Evolutionary conservation across 1,140 invertebrate species (phyloP), one percentile per base, ranked within the genome.

Genomic region (Drosophila rufa): DNA sequence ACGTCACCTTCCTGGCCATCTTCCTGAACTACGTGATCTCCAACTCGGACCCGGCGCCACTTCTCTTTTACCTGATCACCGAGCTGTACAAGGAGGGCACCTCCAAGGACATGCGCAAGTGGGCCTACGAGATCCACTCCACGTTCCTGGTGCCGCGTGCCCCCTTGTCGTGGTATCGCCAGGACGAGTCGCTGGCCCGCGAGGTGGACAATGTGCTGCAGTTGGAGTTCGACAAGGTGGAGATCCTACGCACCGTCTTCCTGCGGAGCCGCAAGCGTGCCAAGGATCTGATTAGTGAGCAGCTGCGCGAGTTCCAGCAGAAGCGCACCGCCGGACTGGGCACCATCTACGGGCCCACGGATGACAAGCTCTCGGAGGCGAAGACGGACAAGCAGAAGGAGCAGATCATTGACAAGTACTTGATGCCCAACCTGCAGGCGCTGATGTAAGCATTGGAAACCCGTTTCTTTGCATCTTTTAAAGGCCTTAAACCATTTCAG

Each of bases 121-220:
- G 98, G 98, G 98, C 98, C 33, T 99, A 99, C 94, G 98, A 99
- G 94, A 98, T 99, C 87, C 97, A 99, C 93, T 99, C 98, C 60
- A 98, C 97, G 87, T 99, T 99, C 94, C 94, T 99, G 65, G 97
- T 98, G 82, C 97, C 98, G 83, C 96, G 96, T 87, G 97, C 98
- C 79, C 97, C 97, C 48, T 93, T 99, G 79, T 95, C 96, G 84
- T 94, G 98, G 65, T 96, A 95, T 70, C 96, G 97, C 77, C 96
- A 97, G 47, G 97, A 98, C 85, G 97, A 98, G 27, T 77, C 85
- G 0, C 95, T 98, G 92, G 96, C 97, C 12, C 95, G 96, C 70
- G 97, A 98, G 94, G 97, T 98, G 51, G 97, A 98, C 87, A 96
- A 97, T 85, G 96, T 97, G 27, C 94, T 99, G 75, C 94, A 95